Evolutionary conservation across 2,797 vertebrate genomes (phyloP), one percentile per base, ranked within the genome.

Genomic region (Rhinophrynus dorsalis): DNA sequence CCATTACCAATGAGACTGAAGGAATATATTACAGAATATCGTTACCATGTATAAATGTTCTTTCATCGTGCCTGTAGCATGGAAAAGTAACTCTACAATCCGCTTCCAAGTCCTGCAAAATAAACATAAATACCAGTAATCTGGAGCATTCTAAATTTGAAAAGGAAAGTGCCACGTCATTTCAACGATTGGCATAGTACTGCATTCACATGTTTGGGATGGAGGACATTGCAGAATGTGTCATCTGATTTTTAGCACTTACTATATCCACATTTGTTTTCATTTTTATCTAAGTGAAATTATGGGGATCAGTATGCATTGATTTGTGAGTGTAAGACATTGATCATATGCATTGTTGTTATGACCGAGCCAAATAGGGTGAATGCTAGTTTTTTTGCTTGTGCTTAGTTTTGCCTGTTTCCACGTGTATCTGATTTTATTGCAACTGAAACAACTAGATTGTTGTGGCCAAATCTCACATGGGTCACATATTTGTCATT

Each of bases 1-100:
- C 96, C 97, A 1, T 84, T 98, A 42, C 97, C 97, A 67, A 92
- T 89, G 74, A 88, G 94, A 77, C 86, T 98, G 58, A 98, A 96
- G 84, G 89, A 94, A 84, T 99, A 96, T 81, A 89, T 98, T 87
- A 90, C 83, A 44, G 95, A 98, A 79, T 98, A 99, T 79, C 80
- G 82, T 67, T 98, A 95, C 83, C 90, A 94, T 76, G 94, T 98
- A 76, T 98, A 94, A 88, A 69, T 74, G 55, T 78, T 65, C 74
- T 68, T 77, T 79, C 80, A 79, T 76, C 72, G 76, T 67, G 71
- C 81, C 74, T 83, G 0, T 30, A 37, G 20, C 80, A 72, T 6
- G 5, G 67, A 80, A 32, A 57, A 72, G 77, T 75, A 69, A 78
- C 77, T 80, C 82, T 62, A 29, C 85, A 85, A 76, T 79, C 77